Evolutionary conservation across 2,113 vertebrate genomes (phyloP).

Genomic region (Lathamus discolor): DNA sequence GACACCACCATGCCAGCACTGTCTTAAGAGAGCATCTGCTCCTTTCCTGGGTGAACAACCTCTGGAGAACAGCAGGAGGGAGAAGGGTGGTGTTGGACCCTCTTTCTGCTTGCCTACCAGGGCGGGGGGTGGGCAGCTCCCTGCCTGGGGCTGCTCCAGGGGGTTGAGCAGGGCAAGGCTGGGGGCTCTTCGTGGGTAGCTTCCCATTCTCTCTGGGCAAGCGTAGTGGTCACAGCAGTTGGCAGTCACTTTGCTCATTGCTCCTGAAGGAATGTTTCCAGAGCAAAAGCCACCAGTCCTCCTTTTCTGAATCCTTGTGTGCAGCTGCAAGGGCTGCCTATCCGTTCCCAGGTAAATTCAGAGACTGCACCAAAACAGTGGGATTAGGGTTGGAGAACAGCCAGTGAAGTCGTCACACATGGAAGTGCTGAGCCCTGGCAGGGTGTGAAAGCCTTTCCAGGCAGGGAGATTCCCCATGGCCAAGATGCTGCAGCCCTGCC

Average conservation of each 20-base stretch:
- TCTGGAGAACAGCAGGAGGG: neutral
- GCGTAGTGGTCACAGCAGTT: fast-evolving
- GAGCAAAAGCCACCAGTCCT: neutral
- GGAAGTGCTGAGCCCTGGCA: neutral
- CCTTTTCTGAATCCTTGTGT: neutral
- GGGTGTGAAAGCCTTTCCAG: neutral
- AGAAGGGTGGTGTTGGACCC: fast-evolving
- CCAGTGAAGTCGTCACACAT: fast-evolving
- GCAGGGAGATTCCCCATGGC: neutral
- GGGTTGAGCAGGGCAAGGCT: neutral
- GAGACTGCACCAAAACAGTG: neutral
- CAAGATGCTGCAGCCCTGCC: neutral
- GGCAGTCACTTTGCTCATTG: neutral
- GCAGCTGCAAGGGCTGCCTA: neutral
- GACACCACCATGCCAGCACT: neutral
- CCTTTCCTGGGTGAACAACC: neutral
- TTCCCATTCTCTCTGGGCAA: fast-evolving
- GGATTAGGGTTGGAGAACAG: neutral
- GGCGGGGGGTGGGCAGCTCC: neutral
- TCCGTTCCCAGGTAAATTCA: neutral
- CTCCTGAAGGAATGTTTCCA: neutral
- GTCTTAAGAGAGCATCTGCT: neutral
- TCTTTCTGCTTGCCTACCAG: neutral
- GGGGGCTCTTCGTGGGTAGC: neutral
- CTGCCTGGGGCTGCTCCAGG: neutral